Base-by-base conservation (phyloP, 2,888 invertebrate genomes). In the Ophioninae sp. region DNA sequence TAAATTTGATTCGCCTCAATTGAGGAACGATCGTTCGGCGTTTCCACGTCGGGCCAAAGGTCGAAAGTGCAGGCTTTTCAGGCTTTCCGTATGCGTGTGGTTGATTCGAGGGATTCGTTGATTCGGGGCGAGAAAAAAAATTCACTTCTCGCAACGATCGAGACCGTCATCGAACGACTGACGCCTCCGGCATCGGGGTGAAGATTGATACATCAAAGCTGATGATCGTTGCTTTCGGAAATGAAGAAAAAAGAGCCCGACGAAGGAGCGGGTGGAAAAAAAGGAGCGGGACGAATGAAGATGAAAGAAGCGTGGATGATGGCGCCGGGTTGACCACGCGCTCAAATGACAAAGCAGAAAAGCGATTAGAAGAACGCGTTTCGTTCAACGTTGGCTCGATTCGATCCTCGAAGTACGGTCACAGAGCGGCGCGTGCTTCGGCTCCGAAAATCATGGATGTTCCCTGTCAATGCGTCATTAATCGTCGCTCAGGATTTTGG, bases 401-500 rank as follows among this genome's bases (percentile, higher is more conserved):
- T 44, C 30, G 20, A 30, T 56, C 2, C 0, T 59, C 41, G 30
- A 68, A 64, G 17, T 64, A 62, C 50, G 39, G 68, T 57, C 64
- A 44, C 62, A 68, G 30, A 57, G 65, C 61, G 70, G 81, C 83
- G 81, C 81, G 84, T 78, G 78, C 72, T 75, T 75, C 65, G 65
- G 84, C 81, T 78, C 10, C 20, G 21, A 37, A 75, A 84, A 37
- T 78, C 83, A 70, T 75, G 81, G 70, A 75, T 72, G 67, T 70
- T 77, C 68, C 69, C 77, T 80, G 83, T 87, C 87, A 84, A 86
- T 87, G 84, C 86, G 86, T 90, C 89, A 90, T 91, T 89, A 90
- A 91, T 90, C 89, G 87, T 87, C 79, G 82, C 70, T 88, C 89
- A 88, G 88, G 88, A 86, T 91, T 89, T 89, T 87, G 88, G 80